These are phyloP conservation scores for Caenorhabditis imperialis DNA, from an alignment of 2,888 invertebrate species.

Conservation along the genomic window DNA sequence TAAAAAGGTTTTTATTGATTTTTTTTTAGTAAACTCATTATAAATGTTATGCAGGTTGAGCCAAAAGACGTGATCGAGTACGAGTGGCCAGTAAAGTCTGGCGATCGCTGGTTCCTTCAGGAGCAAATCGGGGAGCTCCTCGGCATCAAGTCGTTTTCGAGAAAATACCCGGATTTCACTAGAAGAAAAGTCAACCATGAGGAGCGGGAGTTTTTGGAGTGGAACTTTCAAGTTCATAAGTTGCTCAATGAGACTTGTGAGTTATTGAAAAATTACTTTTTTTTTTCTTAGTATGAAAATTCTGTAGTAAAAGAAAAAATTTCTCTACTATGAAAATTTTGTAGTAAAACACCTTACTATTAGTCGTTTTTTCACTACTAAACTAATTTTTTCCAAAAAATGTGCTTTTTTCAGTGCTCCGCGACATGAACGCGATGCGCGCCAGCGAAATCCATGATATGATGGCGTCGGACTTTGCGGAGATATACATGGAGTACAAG, in stretches of 20 bases:
- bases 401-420: slow-evolving; percentile 58
- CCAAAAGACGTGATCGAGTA: slow-evolving; percentile 75
- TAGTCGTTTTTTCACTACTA: too few relatives aligned
- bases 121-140: slow-evolving; percentile 95
- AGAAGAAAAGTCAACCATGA: slow-evolving; percentile 84
- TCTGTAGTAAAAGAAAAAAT: too few relatives aligned
- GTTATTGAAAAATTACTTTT: slow-evolving; percentile 12
- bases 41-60: slow-evolving; percentile 33
- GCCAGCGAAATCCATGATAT: slow-evolving; percentile 89
- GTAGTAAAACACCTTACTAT: too few relatives aligned
- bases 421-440: slow-evolving; percentile 73
- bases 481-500: slow-evolving; percentile 85
- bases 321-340: too few relatives aligned
- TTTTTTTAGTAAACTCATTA: slow-evolving; percentile 9
- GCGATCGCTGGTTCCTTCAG: slow-evolving; percentile 81
- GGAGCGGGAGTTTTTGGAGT: slow-evolving; percentile 89
- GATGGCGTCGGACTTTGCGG: slow-evolving; percentile 94
- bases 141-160: slow-evolving; percentile 94
- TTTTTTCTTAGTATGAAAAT: background rate
- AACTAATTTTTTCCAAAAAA: too few relatives aligned
- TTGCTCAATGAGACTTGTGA: slow-evolving; percentile 64
- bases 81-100: slow-evolving; percentile 76
- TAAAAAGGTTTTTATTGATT: slow-evolving; percentile 9
- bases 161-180: slow-evolving; percentile 82
- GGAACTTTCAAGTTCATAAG: slow-evolving; percentile 81